These are phyloP conservation scores for Vidua chalybeata DNA, from an alignment of 2,113 vertebrate species.

Conservation along the genomic window DNA sequence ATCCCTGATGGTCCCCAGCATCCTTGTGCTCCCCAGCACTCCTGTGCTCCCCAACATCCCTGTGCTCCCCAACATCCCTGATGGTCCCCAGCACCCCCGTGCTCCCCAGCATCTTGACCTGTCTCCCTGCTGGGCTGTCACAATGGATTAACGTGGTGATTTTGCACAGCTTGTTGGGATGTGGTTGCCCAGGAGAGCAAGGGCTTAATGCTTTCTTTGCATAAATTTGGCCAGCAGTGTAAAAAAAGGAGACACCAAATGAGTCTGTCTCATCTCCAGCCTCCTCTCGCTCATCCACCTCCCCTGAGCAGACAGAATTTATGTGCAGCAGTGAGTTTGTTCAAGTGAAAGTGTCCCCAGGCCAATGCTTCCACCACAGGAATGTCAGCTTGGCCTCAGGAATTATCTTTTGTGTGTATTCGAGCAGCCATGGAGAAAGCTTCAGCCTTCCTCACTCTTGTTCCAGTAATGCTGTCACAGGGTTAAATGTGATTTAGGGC, in stretches of 20 bases:
- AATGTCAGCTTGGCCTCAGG: neutral
- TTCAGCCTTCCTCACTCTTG: neutral
- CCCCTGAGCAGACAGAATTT: neutral
- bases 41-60: neutral
- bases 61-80: neutral
- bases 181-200: rapidly evolving
- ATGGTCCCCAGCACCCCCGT: neutral
- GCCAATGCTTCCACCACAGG: neutral
- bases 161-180: neutral
- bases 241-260: neutral
- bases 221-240: rapidly evolving
- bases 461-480: neutral
- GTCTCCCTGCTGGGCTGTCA: rapidly evolving
- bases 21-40: too few relatives aligned
- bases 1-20: too few relatives aligned
- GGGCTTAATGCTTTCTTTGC: rapidly evolving
- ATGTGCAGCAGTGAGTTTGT: neutral
- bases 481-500: neutral
- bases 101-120: neutral
- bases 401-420: neutral
- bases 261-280: neutral
- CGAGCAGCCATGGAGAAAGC: neutral
- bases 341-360: neutral
- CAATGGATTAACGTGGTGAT: rapidly evolving
- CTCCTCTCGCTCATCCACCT: neutral